phyloP scores from a whole-genome alignment of 2,888 invertebrate genomes.

The Microplitis manilae region DNA sequence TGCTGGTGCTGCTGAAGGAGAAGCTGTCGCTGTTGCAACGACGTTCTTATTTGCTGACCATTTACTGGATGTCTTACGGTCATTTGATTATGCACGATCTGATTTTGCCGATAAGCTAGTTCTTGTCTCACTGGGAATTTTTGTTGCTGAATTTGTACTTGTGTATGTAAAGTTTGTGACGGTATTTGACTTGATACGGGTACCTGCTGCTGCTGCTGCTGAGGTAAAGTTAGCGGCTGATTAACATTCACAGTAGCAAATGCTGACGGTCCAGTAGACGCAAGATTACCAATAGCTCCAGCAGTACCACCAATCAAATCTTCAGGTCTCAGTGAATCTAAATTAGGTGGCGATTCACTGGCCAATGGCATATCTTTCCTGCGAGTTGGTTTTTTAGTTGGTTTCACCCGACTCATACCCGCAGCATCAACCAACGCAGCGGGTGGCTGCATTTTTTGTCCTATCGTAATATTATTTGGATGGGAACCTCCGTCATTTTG shows the following conservation, averaged over 20 bases:
- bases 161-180: conserved; percentile 58
- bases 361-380: conserved; percentile 66
- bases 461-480: conserved; percentile 60
- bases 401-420: conserved; percentile 62
- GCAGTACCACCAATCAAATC: conserved; percentile 62
- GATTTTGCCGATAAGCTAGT: conserved; percentile 60
- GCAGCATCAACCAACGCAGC: conserved; percentile 63
- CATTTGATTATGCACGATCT: conserved; percentile 60
- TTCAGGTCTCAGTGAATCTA: conserved; percentile 66
- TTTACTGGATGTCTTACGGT: conserved; percentile 65
- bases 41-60: conserved; percentile 64
- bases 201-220: conserved; percentile 53
- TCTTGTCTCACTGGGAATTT: conserved; percentile 68
- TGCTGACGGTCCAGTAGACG: conserved; percentile 61
- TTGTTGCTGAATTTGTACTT: conserved; percentile 68
- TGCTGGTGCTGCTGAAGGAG: conserved; percentile 56
- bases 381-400: conserved; percentile 67
- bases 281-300: conserved; percentile 51
- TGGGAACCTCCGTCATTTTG: conserved; percentile 83
- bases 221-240: conserved; percentile 65
- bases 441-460: conserved; percentile 68
- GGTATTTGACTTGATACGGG: conserved; percentile 39
- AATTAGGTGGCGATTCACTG: conserved; percentile 65
- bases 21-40: conserved; percentile 59
- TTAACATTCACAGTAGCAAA: conserved; percentile 61